A percentile compares a stretch with the other conserved stretches of the same genome.
phyloP scores from a whole-genome alignment of 1,140 invertebrate species.

The Amphibalanus amphitrite region DNA sequence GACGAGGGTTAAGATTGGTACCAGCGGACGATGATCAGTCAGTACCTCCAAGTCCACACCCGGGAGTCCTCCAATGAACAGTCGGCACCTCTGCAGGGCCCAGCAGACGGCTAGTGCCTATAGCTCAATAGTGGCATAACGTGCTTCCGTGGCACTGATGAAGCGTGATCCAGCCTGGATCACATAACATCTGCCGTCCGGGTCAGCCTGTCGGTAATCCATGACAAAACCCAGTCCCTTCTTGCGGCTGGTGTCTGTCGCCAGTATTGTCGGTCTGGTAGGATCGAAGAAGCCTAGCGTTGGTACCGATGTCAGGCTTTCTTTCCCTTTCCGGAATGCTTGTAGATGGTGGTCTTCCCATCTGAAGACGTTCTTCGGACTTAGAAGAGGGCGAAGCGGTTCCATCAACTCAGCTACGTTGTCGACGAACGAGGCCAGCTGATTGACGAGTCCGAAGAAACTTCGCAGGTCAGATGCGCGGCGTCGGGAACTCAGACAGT shows the following conservation, averaged over 20 bases:
- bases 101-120: constrained; percentile 17
- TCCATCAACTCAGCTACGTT: constrained; percentile 1
- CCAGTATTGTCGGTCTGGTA: background rate
- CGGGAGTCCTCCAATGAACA: constrained; percentile 16
- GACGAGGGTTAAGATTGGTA: constrained; percentile 20
- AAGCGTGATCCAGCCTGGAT: constrained; percentile 11
- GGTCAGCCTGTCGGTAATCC: constrained; percentile 3
- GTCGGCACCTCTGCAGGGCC: constrained; percentile 18
- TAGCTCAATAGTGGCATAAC: constrained; percentile 15
- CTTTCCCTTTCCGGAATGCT: background rate
- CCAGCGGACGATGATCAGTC: constrained; percentile 24
- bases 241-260: background rate
- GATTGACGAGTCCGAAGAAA: constrained; percentile 10
- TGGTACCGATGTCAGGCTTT: background rate
- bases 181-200: background rate
- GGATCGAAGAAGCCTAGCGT: constrained; percentile 3
- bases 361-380: constrained; percentile 1
- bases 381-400: background rate
- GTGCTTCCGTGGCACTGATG: constrained; percentile 16
- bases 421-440: constrained; percentile 8
- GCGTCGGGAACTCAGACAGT: constrained; percentile 1
- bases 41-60: constrained; percentile 20
- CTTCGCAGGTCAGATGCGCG: constrained; percentile 7
- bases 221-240: background rate
- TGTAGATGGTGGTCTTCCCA: constrained; percentile 2